These are phyloP conservation scores for Tonatia bakeri DNA, from an alignment of 2,113 vertebrate species.

Conservation along the genomic window DNA sequence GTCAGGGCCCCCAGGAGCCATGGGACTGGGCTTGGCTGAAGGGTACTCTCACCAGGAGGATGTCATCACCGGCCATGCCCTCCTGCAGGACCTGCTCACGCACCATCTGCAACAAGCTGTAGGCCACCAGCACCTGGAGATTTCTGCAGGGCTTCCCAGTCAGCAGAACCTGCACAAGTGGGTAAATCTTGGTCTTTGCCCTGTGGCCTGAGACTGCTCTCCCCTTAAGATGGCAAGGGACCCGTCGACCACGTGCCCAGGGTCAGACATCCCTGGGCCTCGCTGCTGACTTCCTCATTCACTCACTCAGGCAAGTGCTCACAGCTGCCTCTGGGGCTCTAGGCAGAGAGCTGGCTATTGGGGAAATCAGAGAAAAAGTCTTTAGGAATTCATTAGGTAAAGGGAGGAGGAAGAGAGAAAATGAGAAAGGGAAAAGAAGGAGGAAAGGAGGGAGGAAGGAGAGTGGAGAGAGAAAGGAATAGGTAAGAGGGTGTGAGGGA, in stretches of 20 bases:
- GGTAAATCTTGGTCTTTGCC: neutral
- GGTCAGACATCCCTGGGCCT: neutral
- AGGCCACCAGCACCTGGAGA: conserved; percentile 73
- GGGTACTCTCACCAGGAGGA: conserved; percentile 52
- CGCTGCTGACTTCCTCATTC: neutral
- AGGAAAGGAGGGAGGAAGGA: neutral
- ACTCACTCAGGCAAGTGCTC: neutral
- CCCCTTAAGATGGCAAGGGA: rapidly evolving
- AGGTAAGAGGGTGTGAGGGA: too few relatives aligned
- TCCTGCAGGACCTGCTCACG: conserved; percentile 53
- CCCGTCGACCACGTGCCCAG: neutral
- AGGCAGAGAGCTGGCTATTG: neutral
- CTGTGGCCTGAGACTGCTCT: neutral
- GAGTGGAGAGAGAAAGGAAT: too few relatives aligned
- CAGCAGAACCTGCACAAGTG: conserved; percentile 53
- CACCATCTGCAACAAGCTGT: conserved; percentile 75
- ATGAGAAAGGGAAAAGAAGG: neutral
- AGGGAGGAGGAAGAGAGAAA: neutral
- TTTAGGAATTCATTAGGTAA: neutral
- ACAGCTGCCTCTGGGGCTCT: neutral
- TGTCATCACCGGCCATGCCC: conserved; percentile 13
- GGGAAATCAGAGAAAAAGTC: neutral
- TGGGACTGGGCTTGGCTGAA: too few relatives aligned
- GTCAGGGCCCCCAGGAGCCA: rapidly evolving
- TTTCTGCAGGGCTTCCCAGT: conserved; percentile 58